Evolutionary conservation across 2,888 invertebrate species (phyloP), one percentile per base, ranked within the genome.

Genomic region (Dolichopus griseipennis): DNA sequence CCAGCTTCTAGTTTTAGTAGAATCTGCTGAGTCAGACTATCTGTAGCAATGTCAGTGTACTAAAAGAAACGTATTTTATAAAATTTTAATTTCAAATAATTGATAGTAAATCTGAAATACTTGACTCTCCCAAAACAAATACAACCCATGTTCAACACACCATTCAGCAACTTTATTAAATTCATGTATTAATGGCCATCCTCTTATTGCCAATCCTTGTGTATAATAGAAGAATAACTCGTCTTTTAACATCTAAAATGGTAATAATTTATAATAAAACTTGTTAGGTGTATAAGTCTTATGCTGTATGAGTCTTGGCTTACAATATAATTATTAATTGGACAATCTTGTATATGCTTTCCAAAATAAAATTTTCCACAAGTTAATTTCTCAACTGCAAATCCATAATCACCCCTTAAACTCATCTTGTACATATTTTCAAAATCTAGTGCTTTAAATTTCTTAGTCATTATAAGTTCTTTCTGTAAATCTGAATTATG

Each of bases 291-390:
- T n/a, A n/a, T n/a, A n/a, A n/a, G n/a, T n/a, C n/a, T n/a, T n/a
- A n/a, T n/a, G n/a, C n/a, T n/a, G n/a, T n/a, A n/a, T 27, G 2
- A 27, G 27, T 27, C 5, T 4, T 64, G n/a, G n/a, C 69, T 66
- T 69, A 80, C 80, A 71, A 78, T 77, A 69, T 78, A 76, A 65
- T 75, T 73, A 43, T 77, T 74, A 18, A 80, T 67, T 0, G 76
- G 77, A 1, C 75, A 74, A 0, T 69, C 68, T 1, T 75, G 73
- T 21, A 80, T 76, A 67, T 78, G 80, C 33, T 76, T 73, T 2
- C 78, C 81, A 67, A 77, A 77, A 7, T 69, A 70, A 18, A 76
- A 77, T n/a, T 77, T 75, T n/a, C 74, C 79, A 18, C 78, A 75
- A 20, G 74, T 72, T 27, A 79, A 65, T 18, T 79, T 75, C 66